These are phyloP conservation scores for Zosterops hypoxanthus DNA, from an alignment of 2,113 vertebrate genomes.

Conservation along the genomic window DNA sequence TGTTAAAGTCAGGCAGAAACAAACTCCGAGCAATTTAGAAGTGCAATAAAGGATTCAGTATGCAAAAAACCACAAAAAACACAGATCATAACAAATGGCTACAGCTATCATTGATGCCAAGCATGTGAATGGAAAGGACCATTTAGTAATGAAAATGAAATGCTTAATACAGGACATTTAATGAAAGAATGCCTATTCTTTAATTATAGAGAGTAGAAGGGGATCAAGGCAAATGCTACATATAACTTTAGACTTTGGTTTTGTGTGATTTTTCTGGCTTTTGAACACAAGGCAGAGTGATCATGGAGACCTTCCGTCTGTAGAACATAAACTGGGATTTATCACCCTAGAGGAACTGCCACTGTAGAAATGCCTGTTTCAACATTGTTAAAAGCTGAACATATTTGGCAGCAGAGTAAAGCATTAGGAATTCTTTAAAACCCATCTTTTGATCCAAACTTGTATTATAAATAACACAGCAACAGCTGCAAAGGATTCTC, in stretches of 20 bases:
- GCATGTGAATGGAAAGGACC: background rate
- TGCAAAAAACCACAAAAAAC: constrained; percentile 16
- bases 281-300: constrained; percentile 13
- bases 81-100: background rate
- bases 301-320: constrained; percentile 24
- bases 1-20: background rate
- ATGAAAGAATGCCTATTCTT: background rate
- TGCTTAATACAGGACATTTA: background rate
- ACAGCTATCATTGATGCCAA: background rate
- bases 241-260: background rate
- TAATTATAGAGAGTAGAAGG: background rate
- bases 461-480: constrained; percentile 53
- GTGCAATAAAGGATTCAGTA: background rate
- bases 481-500: constrained; percentile 45
- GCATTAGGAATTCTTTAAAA: constrained; percentile 58
- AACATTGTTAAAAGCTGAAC: constrained; percentile 56
- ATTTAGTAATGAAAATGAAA: constrained; percentile 7
- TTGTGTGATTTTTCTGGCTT: constrained; percentile 24
- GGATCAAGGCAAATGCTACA: background rate
- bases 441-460: constrained; percentile 60
- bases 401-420: constrained; percentile 60
- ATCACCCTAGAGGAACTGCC: constrained; percentile 62
- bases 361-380: constrained; percentile 62
- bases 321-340: constrained; percentile 60
- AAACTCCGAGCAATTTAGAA: constrained; percentile 1